Percentiles rank a stretch among this genome's conserved stretches.
Evolutionary conservation across 2,797 vertebrate species (phyloP).

Genomic region (Bovichtus variegatus): DNA sequence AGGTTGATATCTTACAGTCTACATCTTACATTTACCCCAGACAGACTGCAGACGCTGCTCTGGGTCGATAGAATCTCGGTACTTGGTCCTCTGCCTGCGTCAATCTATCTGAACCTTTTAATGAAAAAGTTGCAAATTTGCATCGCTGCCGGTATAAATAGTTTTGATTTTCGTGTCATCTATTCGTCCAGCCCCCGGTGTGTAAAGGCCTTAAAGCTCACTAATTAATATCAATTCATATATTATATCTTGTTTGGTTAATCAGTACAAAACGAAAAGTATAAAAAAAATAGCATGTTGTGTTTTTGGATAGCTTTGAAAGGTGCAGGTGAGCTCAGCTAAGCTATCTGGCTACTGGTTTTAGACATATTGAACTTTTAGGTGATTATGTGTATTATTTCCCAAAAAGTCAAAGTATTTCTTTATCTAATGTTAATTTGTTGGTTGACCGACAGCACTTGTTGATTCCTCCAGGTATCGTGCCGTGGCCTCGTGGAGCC

Average conservation of each 20-base stretch:
- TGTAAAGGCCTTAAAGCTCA: too few species aligned
- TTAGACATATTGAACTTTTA: neutral
- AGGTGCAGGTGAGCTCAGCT: neutral
- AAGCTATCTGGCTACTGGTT: too few species aligned
- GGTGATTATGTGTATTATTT: neutral
- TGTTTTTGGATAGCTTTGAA: neutral
- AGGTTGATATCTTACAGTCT: too few species aligned
- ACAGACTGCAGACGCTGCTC: too few species aligned
- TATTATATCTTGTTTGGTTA: neutral
- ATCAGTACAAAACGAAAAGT: neutral
- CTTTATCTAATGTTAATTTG: neutral
- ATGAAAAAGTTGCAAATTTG: too few species aligned
- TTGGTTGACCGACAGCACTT: neutral
- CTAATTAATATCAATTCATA: neutral
- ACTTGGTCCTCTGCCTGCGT: too few species aligned
- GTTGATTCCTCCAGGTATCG: conserved; percentile 87
- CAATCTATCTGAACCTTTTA: too few species aligned
- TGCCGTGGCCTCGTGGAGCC: conserved; percentile 96
- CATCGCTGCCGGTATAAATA: too few species aligned
- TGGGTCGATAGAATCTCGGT: too few species aligned
- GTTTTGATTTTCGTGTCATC: too few species aligned
- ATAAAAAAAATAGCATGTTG: neutral
- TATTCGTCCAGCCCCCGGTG: too few species aligned
- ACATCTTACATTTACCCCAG: too few species aligned
- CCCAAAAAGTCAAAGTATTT: neutral